Evolutionary conservation across 2,888 invertebrate genomes (phyloP).

Genomic region (Agriopis marginaria): DNA sequence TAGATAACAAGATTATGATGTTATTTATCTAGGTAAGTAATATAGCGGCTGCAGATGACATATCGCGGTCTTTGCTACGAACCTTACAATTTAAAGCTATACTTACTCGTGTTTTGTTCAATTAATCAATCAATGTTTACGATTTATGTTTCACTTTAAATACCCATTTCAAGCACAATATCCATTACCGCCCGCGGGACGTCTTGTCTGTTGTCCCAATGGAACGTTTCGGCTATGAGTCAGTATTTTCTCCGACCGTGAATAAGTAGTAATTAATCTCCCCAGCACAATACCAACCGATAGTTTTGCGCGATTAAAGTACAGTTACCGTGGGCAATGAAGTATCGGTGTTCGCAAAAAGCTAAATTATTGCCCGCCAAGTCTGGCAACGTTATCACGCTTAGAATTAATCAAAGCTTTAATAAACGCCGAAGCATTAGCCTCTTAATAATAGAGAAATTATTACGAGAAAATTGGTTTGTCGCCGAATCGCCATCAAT

Average conservation of each 20-base stretch:
- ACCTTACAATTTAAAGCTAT: neutral
- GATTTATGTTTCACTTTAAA: constrained; percentile 20
- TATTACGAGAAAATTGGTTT: constrained; percentile 57
- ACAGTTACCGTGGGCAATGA: constrained; percentile 44
- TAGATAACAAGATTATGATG: no score
- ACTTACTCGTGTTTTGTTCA: neutral
- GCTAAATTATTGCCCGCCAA: constrained; percentile 36
- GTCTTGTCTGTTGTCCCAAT: neutral
- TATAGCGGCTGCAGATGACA: neutral
- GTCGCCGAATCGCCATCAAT: constrained; percentile 58
- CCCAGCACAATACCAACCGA: constrained; percentile 33
- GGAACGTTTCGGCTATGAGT: constrained; percentile 1
- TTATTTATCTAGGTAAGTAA: neutral
- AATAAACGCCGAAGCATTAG: constrained; percentile 48
- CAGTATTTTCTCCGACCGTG: neutral
- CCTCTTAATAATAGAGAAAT: constrained; percentile 66
- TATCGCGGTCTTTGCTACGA: neutral
- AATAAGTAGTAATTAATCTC: constrained; percentile 32
- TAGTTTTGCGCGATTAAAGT: constrained; percentile 42
- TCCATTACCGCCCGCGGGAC: constrained; percentile 15
- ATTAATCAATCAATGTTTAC: constrained; percentile 5
- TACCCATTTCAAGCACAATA: constrained; percentile 14
- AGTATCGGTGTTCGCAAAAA: constrained; percentile 39
- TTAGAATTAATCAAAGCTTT: constrained; percentile 44
- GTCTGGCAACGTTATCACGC: constrained; percentile 35